Evolutionary conservation across 2,797 vertebrate genomes (phyloP), one percentile per base, ranked within the genome.

Genomic region (Amblyopsis hoosieri): DNA sequence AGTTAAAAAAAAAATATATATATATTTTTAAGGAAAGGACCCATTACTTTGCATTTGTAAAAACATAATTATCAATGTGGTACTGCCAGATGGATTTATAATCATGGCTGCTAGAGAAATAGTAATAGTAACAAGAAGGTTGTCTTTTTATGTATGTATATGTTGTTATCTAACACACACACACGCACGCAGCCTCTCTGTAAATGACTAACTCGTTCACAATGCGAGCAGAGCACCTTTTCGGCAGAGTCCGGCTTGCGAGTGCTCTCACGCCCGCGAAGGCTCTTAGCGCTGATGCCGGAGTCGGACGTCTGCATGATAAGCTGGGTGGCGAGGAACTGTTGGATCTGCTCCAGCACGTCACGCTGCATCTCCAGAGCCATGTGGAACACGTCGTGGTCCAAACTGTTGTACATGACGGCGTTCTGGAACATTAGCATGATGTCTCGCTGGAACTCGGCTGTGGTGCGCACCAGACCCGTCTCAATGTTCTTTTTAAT

Each of bases 171-270:
- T 8, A 42, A 42, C 7, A 46, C 37, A 64, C 48, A 46, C 19
- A 69, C 1, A 48, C 48, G 17, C 29, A 50, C 29, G 19, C 67
- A 13, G 14, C 14, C 45, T 47, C 14, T 7, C 76, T 86, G 68
- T 59, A 71, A 29, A 65, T 81, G 17, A 31, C 66, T 79, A 68
- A 71, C 77, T 88, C 75, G 80, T 69, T 80, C 74, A 78, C 81
- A 78, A 76, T 72, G 79, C 76, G 81, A 81, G 65, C 77, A 71
- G 75, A 84, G 91, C 91, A 98, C 97, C 96, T 99, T 98, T 90
- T 99, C 97, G 3, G 94, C 93, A 75, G 96, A 92, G 93, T 99
- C 97, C 81, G 97, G 97, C 83, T 95, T 97, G 76, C 95, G 95
- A 67, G 94, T 94, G 84, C 94, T 95, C 87, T 99, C 97, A 72